These are phyloP conservation scores for Parnassius orleans DNA, from an alignment of 2,888 invertebrate species.

Conservation along the genomic window DNA sequence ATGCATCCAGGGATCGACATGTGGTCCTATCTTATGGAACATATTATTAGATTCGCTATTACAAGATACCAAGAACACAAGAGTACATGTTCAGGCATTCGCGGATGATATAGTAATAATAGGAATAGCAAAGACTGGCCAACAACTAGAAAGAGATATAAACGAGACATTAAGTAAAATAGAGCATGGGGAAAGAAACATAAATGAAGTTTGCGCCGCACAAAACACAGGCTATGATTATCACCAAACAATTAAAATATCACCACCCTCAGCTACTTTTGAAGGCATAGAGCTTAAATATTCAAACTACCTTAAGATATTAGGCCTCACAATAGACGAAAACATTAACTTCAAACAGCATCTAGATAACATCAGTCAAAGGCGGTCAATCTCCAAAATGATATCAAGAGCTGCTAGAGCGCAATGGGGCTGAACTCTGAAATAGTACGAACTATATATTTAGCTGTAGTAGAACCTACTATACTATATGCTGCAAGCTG, in stretches of 20 bases:
- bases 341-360: slow-evolving; percentile 1
- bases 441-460: neutral
- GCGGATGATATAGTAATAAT: slow-evolving; percentile 32
- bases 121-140: neutral
- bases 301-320: neutral
- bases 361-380: neutral
- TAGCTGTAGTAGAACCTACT: slow-evolving; percentile 2
- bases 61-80: neutral
- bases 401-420: neutral
- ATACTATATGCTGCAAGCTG: slow-evolving; percentile 3
- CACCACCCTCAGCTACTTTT: neutral
- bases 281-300: neutral
- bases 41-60: neutral
- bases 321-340: slow-evolving; percentile 3
- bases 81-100: slow-evolving; percentile 30
- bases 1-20: slow-evolving; percentile 3
- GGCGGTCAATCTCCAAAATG: neutral
- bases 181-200: neutral
- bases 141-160: neutral
- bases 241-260: slow-evolving; percentile 2
- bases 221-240: slow-evolving; percentile 7
- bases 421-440: neutral
- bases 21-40: slow-evolving; percentile 10
- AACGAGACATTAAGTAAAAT: neutral
- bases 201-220: slow-evolving; percentile 4